Base-by-base conservation (phyloP, 2,888 invertebrate species). In the Xanthia icteritia region DNA sequence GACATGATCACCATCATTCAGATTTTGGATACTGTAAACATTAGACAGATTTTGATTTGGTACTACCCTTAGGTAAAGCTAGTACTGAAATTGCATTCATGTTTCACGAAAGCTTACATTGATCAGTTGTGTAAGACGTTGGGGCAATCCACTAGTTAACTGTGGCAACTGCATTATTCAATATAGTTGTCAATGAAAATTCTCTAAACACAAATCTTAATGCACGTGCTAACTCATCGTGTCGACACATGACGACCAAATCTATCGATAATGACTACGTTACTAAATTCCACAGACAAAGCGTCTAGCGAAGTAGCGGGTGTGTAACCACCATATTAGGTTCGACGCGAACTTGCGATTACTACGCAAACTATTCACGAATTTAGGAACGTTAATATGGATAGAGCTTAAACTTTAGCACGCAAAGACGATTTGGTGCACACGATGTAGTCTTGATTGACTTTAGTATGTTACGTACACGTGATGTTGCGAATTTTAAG, bases 391-490 rank as follows among this genome's bases (percentile, higher is more conserved):
- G 60, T 72, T 78, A 83, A 73, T 64, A 42, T 27, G 17, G 20
- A 56, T 27, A 3, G 23, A 31, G 77, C 64, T 51, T 56, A 60
- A 72, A 83, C 54, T 86, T 82, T 72, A 56, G 83, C 86, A 84
- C 83, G 83, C 86, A 78, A 86, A 83, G 68, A 72, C 86, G 74
- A 84, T 86, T 86, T 78, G 54, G 72, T 36, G 83, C 74, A 86
- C 84, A 86, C 86, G 86, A 84, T 48, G 72, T 58, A 70, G 66
- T 70, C 66, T 45, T 75, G 83, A 86, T 84, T 73, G 75, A 83
- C 69, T 82, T 73, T 48, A 60, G 83, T 65, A 61, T 72, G 72
- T 68, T 65, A 63, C 68, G 45, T 54, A 66, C 60, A 70, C 58
- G 61, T 77, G 56, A 65, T 60, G 42, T 68, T 69, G 70, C 42